phyloP scores from a whole-genome alignment of 2,797 vertebrate genomes.

The Poecilia picta region DNA sequence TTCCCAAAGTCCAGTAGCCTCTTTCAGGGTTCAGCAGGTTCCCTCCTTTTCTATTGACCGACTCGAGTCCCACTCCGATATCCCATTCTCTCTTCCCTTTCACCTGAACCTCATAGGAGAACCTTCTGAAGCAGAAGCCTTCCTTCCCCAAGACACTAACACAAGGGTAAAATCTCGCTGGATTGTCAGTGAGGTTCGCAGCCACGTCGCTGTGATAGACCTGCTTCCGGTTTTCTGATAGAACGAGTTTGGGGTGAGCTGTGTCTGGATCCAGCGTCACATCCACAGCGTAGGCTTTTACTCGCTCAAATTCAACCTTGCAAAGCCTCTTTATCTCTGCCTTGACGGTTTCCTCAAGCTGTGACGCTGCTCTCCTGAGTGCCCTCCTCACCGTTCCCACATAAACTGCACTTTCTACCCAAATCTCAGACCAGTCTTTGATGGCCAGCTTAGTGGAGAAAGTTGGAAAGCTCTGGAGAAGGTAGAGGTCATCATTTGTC shows the following conservation, averaged over 20 bases:
- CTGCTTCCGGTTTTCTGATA: slow-evolving; percentile 70
- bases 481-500: slow-evolving; percentile 56
- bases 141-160: slow-evolving; percentile 72
- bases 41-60: slow-evolving; percentile 72
- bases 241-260: slow-evolving; percentile 73
- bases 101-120: slow-evolving; percentile 79
- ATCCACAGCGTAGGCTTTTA: slow-evolving; percentile 59
- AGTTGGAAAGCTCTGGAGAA: slow-evolving; percentile 49
- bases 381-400: slow-evolving; percentile 68
- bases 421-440: slow-evolving; percentile 44
- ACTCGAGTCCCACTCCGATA: slow-evolving; percentile 71
- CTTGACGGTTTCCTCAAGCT: slow-evolving; percentile 62
- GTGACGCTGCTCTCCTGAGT: slow-evolving; percentile 37
- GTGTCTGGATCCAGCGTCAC: slow-evolving; percentile 74
- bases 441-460: slow-evolving; percentile 18
- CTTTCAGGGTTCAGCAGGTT: slow-evolving; percentile 63
- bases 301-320: slow-evolving; percentile 54
- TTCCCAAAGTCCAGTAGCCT: slow-evolving; percentile 75
- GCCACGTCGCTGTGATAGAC: slow-evolving; percentile 61
- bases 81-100: slow-evolving; percentile 78
- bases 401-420: slow-evolving; percentile 39
- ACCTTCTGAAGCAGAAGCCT: slow-evolving; percentile 67
- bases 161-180: slow-evolving; percentile 72
- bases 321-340: slow-evolving; percentile 62
- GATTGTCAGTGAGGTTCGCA: slow-evolving; percentile 51